Base-by-base conservation (phyloP, 2,113 vertebrate genomes). In the Tragelaphus buxtoni region DNA sequence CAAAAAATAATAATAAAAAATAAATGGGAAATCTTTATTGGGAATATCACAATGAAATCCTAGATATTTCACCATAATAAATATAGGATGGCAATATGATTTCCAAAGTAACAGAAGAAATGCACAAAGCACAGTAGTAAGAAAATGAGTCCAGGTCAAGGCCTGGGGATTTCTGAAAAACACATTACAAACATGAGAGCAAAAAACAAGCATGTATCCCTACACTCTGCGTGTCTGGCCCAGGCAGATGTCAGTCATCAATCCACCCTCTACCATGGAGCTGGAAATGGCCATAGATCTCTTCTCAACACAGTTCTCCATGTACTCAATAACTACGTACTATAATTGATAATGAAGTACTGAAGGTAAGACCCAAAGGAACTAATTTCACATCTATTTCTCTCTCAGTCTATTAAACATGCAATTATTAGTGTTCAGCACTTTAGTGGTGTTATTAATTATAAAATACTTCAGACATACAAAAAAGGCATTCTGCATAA, bases 391-490 rank as follows among this genome's bases (percentile, higher is more conserved):
- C 9, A 65, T 35, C 49, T 80, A 56, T 42, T 91, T 85, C 51
- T 91, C 90, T 81, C 77, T 92, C 90, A 26, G n/a, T 82, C 80
- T 95, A 47, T 45, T 83, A 96, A 2, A 69, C 22, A 95, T 55
- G n/a, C 24, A 77, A 92, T 92, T 76, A 90, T 53, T 69, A 95
- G 35, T 81, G 32, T 58, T 88, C 39, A 93, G 16, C 13, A 79
- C 7, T 72, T 90, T 79, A 91, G 56, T 39, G 9, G 42, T 35
- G 89, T 90, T 69, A 93, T 90, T 92, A 83, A 84, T 84, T 39
- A 95, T 28, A 65, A 92, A 92, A 81, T 89, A 92, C 9, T n/a
- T 96, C 56, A 95, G 81, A 90, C 80, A 96, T 55, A 92, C 42
- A 90, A 96, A 95, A 61, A 60, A 86, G 17, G 9, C 83, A 83